Percentiles rank a stretch among this genome's conserved stretches.
phyloP scores from a whole-genome alignment of 2,888 invertebrate species.

The Caprella mutica region DNA sequence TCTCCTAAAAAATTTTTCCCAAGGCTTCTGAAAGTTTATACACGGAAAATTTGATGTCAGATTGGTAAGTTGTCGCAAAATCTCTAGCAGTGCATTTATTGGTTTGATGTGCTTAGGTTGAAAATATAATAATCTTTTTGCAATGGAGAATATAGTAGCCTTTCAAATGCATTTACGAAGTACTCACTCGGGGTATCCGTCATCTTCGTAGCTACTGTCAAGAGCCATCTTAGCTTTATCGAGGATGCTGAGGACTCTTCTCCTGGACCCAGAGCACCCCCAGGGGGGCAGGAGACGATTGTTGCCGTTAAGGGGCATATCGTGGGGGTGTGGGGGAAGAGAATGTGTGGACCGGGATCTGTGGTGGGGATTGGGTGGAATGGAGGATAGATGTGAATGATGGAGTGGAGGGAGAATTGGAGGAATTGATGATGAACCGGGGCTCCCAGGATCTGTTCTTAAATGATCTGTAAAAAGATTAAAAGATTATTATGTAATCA shows the following conservation, averaged over 20 bases:
- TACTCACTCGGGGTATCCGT: not conserved
- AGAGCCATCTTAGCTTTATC: slow-evolving; percentile 34
- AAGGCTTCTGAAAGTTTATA: too few relatives aligned
- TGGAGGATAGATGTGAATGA: slow-evolving; percentile 3
- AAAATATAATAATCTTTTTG: too few relatives aligned
- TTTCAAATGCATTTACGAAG: not conserved
- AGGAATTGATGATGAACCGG: not conserved
- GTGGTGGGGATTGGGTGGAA: slow-evolving; percentile 13
- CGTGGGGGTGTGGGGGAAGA: slow-evolving; percentile 6
- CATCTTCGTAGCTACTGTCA: slow-evolving; percentile 27
- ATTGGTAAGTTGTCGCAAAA: too few relatives aligned
- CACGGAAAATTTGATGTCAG: too few relatives aligned
- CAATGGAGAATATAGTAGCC: not conserved
- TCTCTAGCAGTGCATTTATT: too few relatives aligned
- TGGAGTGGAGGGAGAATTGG: slow-evolving; percentile 8
- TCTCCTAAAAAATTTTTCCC: too few relatives aligned
- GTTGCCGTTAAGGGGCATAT: slow-evolving; percentile 25
- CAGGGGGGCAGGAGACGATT: slow-evolving; percentile 24
- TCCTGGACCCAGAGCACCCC: slow-evolving; percentile 12
- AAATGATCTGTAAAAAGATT: not conserved
- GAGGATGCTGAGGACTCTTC: slow-evolving; percentile 33
- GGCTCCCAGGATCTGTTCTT: not conserved
- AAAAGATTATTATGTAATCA: too few relatives aligned
- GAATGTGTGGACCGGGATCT: slow-evolving; percentile 4
- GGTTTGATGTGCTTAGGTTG: too few relatives aligned